These are phyloP conservation scores for Bothrops jararaca DNA, from an alignment of 2,113 vertebrate species.

Conservation along the genomic window DNA sequence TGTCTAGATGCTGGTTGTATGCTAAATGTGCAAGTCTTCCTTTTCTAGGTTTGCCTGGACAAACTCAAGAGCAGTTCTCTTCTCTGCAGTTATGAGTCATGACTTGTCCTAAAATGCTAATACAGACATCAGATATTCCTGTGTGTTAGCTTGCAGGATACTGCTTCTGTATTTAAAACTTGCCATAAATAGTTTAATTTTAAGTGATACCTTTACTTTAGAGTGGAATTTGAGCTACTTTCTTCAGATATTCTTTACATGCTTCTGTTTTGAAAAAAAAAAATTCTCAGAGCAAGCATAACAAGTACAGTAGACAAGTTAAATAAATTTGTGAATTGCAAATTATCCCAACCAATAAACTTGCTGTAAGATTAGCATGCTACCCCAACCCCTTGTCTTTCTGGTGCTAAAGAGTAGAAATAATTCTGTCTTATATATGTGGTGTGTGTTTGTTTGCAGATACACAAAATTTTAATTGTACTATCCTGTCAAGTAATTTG, in stretches of 20 bases:
- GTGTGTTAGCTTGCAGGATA: background rate
- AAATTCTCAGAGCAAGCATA: background rate
- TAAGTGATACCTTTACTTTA: background rate
- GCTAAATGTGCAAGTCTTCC: background rate
- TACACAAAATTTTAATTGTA: background rate
- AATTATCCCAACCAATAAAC: background rate
- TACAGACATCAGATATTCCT: constrained; percentile 6
- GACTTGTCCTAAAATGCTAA: constrained; percentile 21
- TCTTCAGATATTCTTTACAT: background rate
- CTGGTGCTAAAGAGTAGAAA: background rate
- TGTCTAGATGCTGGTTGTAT: background rate
- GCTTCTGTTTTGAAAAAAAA: background rate
- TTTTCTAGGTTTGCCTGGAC: constrained; percentile 14
- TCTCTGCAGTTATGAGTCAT: constrained; percentile 36
- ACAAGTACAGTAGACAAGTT: background rate
- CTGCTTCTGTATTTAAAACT: background rate
- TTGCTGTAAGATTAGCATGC: background rate
- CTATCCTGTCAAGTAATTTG: background rate
- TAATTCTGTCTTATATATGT: background rate
- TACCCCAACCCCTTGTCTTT: background rate
- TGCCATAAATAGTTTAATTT: background rate
- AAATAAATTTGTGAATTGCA: background rate
- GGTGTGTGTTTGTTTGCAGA: background rate
- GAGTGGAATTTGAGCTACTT: background rate
- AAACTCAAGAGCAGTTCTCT: constrained; percentile 3